These are phyloP conservation scores for Ceriagrion tenellum DNA, from an alignment of 2,888 invertebrate genomes.

Conservation along the genomic window DNA sequence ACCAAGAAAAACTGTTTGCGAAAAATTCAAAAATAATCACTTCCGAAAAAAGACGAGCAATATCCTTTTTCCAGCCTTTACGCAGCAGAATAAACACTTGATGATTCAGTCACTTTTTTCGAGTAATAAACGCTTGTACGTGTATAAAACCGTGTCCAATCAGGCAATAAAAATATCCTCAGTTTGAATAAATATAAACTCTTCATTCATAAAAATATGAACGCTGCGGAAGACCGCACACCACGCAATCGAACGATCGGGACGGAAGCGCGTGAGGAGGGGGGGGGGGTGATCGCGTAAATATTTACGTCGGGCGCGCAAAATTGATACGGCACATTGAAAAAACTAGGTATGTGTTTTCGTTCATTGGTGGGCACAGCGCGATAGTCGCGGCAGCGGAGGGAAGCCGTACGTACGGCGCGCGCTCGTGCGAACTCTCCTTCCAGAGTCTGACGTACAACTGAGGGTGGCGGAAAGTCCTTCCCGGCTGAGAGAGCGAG, in stretches of 20 bases:
- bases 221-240: background rate
- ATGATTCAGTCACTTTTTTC: background rate
- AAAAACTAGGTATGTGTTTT: slow-evolving; percentile 11
- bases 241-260: background rate
- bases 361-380: background rate
- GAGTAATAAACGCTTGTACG: background rate
- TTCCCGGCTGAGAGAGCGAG: slow-evolving; percentile 57
- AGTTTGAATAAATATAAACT: background rate
- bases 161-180: background rate
- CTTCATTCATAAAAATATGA: background rate
- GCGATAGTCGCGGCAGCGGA: background rate
- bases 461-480: slow-evolving; percentile 65
- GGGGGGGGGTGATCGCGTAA: background rate
- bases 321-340: background rate
- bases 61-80: background rate
- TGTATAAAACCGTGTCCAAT: background rate
- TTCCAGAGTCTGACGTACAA: slow-evolving; percentile 60
- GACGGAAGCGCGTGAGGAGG: background rate
- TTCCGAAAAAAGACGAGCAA: background rate
- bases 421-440: slow-evolving; percentile 17
- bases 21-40: background rate
- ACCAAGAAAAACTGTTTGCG: background rate
- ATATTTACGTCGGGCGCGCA: background rate
- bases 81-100: background rate
- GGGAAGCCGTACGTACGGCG: background rate